A percentile compares a stretch with the other conserved stretches of the same genome.
These are phyloP conservation scores for Lutjanus campechanus DNA, from an alignment of 2,797 vertebrate genomes.

Conservation along the genomic window DNA sequence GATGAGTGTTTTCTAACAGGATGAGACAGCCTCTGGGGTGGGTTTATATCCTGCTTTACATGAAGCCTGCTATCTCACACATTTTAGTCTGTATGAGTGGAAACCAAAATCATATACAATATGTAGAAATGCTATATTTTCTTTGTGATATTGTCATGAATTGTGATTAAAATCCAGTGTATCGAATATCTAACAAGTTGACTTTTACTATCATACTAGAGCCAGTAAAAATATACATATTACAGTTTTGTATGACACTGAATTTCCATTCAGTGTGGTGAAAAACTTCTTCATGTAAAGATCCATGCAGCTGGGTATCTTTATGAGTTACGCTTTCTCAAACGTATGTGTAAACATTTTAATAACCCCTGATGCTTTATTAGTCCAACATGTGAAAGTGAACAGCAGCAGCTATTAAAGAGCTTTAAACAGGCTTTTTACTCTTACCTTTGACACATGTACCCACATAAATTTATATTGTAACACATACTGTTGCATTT, in stretches of 20 bases:
- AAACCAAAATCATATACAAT: background rate
- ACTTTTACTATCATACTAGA: conserved; percentile 33
- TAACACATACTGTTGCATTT: conserved; percentile 58
- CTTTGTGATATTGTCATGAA: background rate
- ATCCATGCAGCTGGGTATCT: conserved; percentile 67
- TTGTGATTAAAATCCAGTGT: background rate
- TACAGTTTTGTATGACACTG: conserved; percentile 36
- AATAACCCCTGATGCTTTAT: conserved; percentile 77
- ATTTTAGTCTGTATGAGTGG: background rate
- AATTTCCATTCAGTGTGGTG: conserved; percentile 42
- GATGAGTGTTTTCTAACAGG: conserved; percentile 53
- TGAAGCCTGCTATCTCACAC: conserved; percentile 40
- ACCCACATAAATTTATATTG: conserved; percentile 47
- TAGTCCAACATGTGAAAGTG: conserved; percentile 74
- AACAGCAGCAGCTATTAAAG: conserved; percentile 69
- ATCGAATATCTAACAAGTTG: conserved; percentile 28
- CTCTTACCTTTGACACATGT: conserved; percentile 72
- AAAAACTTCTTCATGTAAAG: conserved; percentile 50
- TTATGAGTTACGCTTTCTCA: conserved; percentile 75
- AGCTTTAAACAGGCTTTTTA: conserved; percentile 72
- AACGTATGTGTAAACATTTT: conserved; percentile 75
- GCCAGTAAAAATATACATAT: conserved; percentile 36
- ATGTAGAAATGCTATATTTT: background rate
- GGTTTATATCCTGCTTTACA: conserved; percentile 50
- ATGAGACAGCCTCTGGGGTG: conserved; percentile 45